phyloP scores from a whole-genome alignment of 2,113 vertebrate species.

The Solea solea region DNA sequence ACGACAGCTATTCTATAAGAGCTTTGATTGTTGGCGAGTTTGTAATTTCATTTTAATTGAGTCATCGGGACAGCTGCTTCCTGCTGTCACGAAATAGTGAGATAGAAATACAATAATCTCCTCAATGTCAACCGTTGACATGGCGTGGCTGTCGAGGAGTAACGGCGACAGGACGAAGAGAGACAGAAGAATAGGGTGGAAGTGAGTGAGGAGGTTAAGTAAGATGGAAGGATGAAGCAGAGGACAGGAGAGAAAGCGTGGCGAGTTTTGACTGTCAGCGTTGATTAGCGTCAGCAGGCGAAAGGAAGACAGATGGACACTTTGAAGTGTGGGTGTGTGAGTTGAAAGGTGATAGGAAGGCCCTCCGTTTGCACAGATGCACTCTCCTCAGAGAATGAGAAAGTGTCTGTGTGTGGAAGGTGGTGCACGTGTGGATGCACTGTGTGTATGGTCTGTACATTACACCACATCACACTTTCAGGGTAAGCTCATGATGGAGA shows the following conservation, averaged over 20 bases:
- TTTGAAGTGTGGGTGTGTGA: slow-evolving; percentile 23
- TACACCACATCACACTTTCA: slow-evolving; percentile 33
- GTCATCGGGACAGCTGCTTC: slow-evolving; percentile 32
- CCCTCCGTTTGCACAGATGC: slow-evolving; percentile 23
- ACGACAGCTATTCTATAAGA: slow-evolving; percentile 29
- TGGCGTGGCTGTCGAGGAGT: slow-evolving; percentile 38
- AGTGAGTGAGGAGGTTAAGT: slow-evolving; percentile 53
- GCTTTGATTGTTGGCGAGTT: slow-evolving; percentile 36
- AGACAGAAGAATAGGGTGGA: slow-evolving; percentile 46
- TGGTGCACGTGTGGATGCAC: slow-evolving; percentile 9
- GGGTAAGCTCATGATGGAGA: slow-evolving; percentile 53
- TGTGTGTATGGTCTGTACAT: slow-evolving; percentile 36
- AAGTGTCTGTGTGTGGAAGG: background rate
- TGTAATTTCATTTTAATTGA: slow-evolving; percentile 55
- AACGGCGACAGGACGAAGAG: slow-evolving; percentile 34
- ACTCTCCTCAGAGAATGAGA: background rate
- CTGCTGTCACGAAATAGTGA: slow-evolving; percentile 27
- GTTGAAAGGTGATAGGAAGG: slow-evolving; percentile 31
- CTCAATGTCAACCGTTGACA: slow-evolving; percentile 44
- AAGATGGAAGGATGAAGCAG: slow-evolving; percentile 56
- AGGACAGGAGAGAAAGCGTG: slow-evolving; percentile 33
- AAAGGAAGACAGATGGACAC: slow-evolving; percentile 62
- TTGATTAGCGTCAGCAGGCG: slow-evolving; percentile 56
- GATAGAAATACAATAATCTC: slow-evolving; percentile 48
- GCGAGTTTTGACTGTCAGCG: slow-evolving; percentile 59